Evolutionary conservation across 1,140 invertebrate genomes (phyloP), one percentile per base, ranked within the genome.

Genomic region (Zaprionus tsacasi): DNA sequence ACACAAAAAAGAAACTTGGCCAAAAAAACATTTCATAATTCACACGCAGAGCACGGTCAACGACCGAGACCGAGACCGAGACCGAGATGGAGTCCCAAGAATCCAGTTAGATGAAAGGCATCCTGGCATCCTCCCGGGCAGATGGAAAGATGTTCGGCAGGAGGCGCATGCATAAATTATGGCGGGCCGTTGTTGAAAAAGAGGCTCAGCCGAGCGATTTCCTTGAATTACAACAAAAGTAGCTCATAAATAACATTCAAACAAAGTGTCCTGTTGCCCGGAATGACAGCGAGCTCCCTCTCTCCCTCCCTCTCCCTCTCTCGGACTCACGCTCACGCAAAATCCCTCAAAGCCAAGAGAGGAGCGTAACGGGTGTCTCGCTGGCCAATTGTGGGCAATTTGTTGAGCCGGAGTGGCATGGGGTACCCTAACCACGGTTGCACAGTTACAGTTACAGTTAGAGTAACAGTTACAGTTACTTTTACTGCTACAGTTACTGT

Each of bases 161-260:
- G 36, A 64, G 36, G 36, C 70, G 36, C 66, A 78, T 83, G 75
- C 77, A 86, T 87, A 87, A 86, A 82, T 86, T 82, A 86, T 82
- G 67, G 30, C 43, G 13, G 13, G 17, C 55, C 13, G 75, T 56
- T 27, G 67, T 63, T 59, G 57, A 66, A 65, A 60, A 70, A 77
- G 74, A 67, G 69, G 50, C 68, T 70, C 40, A 76, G 72, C 61
- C 43, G 76, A 65, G 65, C 76, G 83, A 86, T 87, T 87, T 87
- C 76, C 82, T 87, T 87, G 82, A 86, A 82, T 86, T 82, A 87
- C 82, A 87, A 87, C 72, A 87, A 86, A 86, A 87, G 82, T 83
- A 81, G 69, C 72, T 79, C 82, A 86, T 87, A 86, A 86, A 86
- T 86, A 86, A 86, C 78, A 86, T 79, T 82, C 79, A 86, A 86